Evolutionary conservation across 2,113 vertebrate genomes (phyloP).

Genomic region (Bubo bubo): DNA sequence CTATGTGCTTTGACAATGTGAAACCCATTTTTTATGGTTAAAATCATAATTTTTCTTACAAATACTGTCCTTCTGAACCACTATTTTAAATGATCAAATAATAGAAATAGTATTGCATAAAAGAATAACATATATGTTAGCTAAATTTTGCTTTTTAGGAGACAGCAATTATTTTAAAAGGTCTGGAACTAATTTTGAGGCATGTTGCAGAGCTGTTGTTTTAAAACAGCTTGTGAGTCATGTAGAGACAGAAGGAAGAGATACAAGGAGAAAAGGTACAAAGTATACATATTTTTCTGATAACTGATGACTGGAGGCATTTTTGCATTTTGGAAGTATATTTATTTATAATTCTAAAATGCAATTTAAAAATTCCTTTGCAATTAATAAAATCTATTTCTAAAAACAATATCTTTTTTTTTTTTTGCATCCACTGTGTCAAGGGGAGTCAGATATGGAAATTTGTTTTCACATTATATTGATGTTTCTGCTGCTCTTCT

Average conservation of each 20-base stretch:
- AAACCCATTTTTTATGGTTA: neutral
- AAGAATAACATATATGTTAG: neutral
- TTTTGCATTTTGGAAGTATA: neutral
- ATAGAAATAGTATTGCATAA: neutral
- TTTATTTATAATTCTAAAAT: neutral
- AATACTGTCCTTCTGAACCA: neutral
- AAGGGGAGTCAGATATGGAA: neutral
- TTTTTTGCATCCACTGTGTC: neutral
- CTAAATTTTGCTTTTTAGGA: slow-evolving; percentile 42
- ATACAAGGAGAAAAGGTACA: neutral
- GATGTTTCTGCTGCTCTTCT: neutral
- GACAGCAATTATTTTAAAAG: slow-evolving; percentile 68
- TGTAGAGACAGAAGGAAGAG: neutral
- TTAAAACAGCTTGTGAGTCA: neutral
- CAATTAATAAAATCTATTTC: neutral
- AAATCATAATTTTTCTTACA: neutral
- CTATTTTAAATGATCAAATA: neutral
- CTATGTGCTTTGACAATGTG: neutral
- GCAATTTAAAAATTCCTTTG: neutral
- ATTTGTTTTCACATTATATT: neutral
- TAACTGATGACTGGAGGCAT: neutral
- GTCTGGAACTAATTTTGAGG: slow-evolving; percentile 74
- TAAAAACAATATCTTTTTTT: neutral
- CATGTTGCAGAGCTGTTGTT: neutral
- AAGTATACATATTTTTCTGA: neutral